Conservation (phyloP, 2,113 vertebrate genomes). For the Thunnus maccoyii region DNA sequence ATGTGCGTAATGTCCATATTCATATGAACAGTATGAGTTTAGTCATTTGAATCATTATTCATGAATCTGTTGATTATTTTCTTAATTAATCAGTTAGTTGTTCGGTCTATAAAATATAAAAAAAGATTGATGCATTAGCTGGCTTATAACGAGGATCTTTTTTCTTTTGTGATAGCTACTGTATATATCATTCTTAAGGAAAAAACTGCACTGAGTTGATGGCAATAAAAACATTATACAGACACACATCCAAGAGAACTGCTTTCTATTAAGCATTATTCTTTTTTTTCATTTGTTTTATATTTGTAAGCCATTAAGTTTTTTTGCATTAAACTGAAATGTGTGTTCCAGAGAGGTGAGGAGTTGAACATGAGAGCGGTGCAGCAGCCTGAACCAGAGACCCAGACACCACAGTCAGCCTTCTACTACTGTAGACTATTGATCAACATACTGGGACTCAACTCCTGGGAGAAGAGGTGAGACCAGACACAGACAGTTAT, state of each 20-base stretch:
- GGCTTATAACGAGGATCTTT: no score
- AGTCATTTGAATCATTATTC: background rate
- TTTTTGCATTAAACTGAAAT: conserved; percentile 1
- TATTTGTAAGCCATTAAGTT: background rate
- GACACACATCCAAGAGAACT: no score
- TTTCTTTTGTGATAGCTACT: background rate
- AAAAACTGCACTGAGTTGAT: background rate
- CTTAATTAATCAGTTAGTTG: no score
- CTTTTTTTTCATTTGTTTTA: background rate
- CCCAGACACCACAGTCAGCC: conserved; percentile 93
- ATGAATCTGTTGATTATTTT: no score
- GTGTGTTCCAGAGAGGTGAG: conserved; percentile 85
- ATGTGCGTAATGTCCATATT: conserved; percentile 63
- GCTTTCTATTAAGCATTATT: background rate
- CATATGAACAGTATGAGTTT: background rate
- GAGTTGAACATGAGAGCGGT: conserved; percentile 94
- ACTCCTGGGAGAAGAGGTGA: conserved; percentile 99
- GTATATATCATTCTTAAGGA: background rate
- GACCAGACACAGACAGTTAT: background rate
- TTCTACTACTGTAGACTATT: conserved; percentile 99
- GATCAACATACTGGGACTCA: conserved; percentile 98
- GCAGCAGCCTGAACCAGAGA: conserved; percentile 91
- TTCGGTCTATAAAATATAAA: no score
- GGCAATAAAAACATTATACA: no score
- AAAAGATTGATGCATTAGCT: no score